Evolutionary conservation across 2,888 invertebrate species (phyloP), one percentile per base, ranked within the genome.

Genomic region (Polydrusus tereticollis): DNA sequence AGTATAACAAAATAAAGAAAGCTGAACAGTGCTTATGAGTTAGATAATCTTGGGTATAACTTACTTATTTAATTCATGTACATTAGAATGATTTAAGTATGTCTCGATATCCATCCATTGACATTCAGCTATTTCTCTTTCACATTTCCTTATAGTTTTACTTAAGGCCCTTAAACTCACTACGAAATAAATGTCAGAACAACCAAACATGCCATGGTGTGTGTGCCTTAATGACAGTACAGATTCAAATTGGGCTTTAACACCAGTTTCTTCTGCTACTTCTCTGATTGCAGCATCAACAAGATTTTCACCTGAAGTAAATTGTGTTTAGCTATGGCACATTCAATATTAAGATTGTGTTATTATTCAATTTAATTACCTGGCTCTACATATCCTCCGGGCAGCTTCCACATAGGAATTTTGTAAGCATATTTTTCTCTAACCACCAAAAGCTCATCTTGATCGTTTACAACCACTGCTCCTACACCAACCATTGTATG

Each of bases 311-410:
- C 92, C 94, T 94, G 45, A 52, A 65, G 64, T 10, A 41, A 20
- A n/a, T n/a, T n/a, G n/a, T n/a, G n/a, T n/a, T n/a, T n/a, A n/a
- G n/a, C n/a, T n/a, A n/a, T n/a, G n/a, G n/a, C n/a, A n/a, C n/a
- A 36, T 36, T 36, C 18, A 12, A 16, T 4, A 7, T 29, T 55
- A 10, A 33, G 10, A 33, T 33, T 33, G 7, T 33, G 7, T 10
- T 10, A 33, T 20, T 18, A 55, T 41, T 6, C 10, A 45, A 57
- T 8, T 6, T 16, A 50, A 29, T 26, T 85, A 93, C 94, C 92
- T 86, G 92, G 92, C 84, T 97, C 94, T 16, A 95, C 94, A 86
- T 94, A 94, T 60, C 97, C 97, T 63, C 98, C 97, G 14, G 98
- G 97, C 6, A 97, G 86, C 86, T 97, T 97, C 96, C 96, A 97